Evolutionary conservation across 2,888 invertebrate genomes (phyloP).

Genomic region (Tinea trinotella): DNA sequence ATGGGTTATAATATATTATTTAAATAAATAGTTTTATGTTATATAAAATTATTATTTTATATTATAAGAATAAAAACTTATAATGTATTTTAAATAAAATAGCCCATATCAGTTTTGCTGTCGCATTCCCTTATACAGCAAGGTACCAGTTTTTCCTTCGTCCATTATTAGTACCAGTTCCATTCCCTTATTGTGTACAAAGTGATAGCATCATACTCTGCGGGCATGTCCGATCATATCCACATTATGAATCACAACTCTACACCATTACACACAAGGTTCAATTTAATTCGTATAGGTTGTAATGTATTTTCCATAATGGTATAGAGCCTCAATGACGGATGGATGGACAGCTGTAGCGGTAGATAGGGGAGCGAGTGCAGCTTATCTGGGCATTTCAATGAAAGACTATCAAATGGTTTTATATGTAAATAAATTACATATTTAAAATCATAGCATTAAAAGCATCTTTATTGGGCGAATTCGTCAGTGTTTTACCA

Average conservation of each 20-base stretch:
- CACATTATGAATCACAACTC: neutral
- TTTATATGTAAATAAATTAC: conserved; percentile 12
- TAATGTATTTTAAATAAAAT: neutral
- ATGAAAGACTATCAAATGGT: neutral
- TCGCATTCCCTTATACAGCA: neutral
- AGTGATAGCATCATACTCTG: conserved; percentile 4
- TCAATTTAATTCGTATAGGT: neutral
- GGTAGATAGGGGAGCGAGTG: neutral
- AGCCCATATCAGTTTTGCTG: neutral
- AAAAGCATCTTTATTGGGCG: too few relatives aligned
- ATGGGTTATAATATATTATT: too few relatives aligned
- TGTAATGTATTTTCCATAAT: neutral
- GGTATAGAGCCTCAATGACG: neutral
- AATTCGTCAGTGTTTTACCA: too few relatives aligned
- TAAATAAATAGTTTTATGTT: too few relatives aligned
- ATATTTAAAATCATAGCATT: conserved; percentile 15
- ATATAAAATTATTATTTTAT: too few relatives aligned
- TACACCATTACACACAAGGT: neutral
- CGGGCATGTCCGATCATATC: neutral
- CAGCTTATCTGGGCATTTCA: neutral
- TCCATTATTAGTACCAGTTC: conserved; percentile 7
- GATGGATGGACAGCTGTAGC: conserved; percentile 13
- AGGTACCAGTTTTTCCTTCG: conserved; percentile 5
- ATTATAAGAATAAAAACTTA: too few relatives aligned
- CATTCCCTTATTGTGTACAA: conserved; percentile 12